Base-by-base conservation (phyloP, 1,140 invertebrate species). In the Monochamus saltuarius region DNA sequence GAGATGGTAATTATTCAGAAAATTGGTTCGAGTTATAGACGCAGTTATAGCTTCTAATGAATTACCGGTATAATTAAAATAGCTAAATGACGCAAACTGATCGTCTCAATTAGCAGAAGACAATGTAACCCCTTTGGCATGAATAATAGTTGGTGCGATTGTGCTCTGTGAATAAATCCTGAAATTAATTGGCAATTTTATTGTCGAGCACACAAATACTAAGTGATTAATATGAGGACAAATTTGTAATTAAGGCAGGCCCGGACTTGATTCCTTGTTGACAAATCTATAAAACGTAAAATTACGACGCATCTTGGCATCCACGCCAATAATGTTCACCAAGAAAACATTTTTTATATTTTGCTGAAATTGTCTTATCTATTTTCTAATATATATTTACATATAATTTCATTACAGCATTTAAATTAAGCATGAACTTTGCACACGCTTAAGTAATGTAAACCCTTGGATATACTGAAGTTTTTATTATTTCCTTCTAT, bases 81-180 rank as follows among this genome's bases (percentile, higher is more conserved):
- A 59, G 47, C 56, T 61, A 65, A 59, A 66, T 64, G 61, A 61
- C 52, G 54, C 42, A 47, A 62, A 65, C 53, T 65, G 60, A 68
- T 68, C 47, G 66, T 65, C 57, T 68, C 60, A 68, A 68, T 68
- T 65, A 65, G 57, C 37, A 49, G 40, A 60, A 65, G 65, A 67
- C 65, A 62, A 62, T 62, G 61, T 66, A 59, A 55, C 59, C 50
- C 38, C 56, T 38, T 51, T 56, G 51, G 56, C 46, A 64, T 67
- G 58, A 64, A 17, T 61, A 64, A 67, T 67, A 49, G 58, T 38
- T 50, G 53, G 61, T 61, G 37, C 58, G 49, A 60, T 47, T 57
- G 62, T 56, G 46, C 49, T 52, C 53, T 34, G 35, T 52, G 50
- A 55, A 61, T 43, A 65, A 65, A 65, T 65, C 59, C 59, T 13